These are phyloP conservation scores for Nemotelus nigrinus DNA, from an alignment of 2,888 invertebrate species.

Conservation along the genomic window DNA sequence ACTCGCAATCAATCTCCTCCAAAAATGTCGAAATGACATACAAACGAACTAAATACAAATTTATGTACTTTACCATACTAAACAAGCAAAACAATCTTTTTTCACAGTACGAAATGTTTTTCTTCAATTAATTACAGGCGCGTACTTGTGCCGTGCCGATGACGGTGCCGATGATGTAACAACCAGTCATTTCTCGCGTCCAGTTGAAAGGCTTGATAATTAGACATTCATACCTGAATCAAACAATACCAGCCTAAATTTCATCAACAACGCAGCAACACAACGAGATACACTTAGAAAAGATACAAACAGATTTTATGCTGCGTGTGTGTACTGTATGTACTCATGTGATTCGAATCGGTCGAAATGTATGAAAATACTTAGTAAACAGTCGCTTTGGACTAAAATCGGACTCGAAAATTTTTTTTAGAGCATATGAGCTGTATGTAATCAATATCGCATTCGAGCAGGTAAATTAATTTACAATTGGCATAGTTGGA, in stretches of 20 bases:
- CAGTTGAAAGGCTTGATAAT: conserved; percentile 24
- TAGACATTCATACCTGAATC: conserved; percentile 13
- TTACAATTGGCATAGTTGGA: conserved; percentile 22
- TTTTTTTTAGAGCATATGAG: background rate
- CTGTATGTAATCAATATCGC: conserved; percentile 28
- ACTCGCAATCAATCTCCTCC: no score
- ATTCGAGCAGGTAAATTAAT: conserved; percentile 31
- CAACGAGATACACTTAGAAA: background rate
- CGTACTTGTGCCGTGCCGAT: background rate
- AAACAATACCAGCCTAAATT: conserved; percentile 24
- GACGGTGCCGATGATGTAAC: no score
- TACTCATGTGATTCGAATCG: no score
- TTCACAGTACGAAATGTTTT: background rate
- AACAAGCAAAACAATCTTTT: background rate
- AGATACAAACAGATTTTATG: background rate
- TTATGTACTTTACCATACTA: no score
- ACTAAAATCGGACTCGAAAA: no score
- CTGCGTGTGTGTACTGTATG: no score
- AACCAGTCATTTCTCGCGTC: background rate
- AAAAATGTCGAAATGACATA: no score
- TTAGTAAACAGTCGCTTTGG: no score
- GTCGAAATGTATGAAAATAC: no score
- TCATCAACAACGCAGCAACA: background rate
- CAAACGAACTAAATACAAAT: no score
- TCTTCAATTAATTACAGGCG: background rate